Percentiles rank a stretch among this genome's conserved stretches.
These are phyloP conservation scores for Meta bourneti DNA, from an alignment of 2,888 invertebrate species.

Conservation along the genomic window DNA sequence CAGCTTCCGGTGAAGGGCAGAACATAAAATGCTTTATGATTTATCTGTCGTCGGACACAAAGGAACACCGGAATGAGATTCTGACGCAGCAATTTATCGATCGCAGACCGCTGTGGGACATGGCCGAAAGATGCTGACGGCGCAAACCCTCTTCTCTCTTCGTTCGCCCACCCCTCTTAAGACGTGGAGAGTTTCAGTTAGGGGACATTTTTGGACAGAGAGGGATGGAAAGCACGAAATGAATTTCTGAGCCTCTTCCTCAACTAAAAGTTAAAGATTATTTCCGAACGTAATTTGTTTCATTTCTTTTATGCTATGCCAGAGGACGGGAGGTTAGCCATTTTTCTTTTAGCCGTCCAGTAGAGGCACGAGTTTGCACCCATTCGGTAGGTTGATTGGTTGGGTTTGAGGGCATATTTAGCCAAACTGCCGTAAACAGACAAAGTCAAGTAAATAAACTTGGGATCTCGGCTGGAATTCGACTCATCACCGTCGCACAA, in stretches of 20 bases:
- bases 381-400: too few relatives aligned
- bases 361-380: too few relatives aligned
- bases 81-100: slow-evolving; percentile 7
- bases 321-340: too few relatives aligned
- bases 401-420: too few relatives aligned
- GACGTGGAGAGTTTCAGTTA: too few relatives aligned
- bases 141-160: background rate
- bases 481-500: too few relatives aligned
- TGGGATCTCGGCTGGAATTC: too few relatives aligned
- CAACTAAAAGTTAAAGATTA: background rate
- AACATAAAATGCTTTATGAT: background rate
- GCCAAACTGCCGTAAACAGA: too few relatives aligned
- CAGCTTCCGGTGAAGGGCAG: background rate
- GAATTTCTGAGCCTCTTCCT: background rate
- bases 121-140: slow-evolving; percentile 28
- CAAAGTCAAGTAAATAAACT: too few relatives aligned
- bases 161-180: background rate
- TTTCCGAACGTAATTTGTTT: too few relatives aligned
- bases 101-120: background rate
- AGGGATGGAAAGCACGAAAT: background rate
- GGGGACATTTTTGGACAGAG: background rate
- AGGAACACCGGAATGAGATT: background rate
- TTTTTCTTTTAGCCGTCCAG: too few relatives aligned
- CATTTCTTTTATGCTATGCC: too few relatives aligned
- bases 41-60: background rate